Evolutionary conservation across 53 echinoderm and acorn worm species (phyloP), one percentile per base, ranked within the genome.

Genomic region (Mesocentrotus franciscanus): DNA sequence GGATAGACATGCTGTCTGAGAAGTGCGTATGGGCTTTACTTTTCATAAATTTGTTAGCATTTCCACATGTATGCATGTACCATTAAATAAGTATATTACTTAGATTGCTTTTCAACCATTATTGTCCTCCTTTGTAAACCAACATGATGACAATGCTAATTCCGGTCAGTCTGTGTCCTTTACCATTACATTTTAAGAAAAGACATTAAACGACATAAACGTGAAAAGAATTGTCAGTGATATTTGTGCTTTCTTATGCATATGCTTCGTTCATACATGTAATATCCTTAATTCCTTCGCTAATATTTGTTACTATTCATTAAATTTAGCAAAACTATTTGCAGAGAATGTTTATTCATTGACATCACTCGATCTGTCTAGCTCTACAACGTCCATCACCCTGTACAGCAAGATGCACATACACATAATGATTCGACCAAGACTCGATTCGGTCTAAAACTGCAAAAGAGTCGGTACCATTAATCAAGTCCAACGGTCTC

Each of bases 391-490:
- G 49, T 49, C 49, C 49, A 49, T 49, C 49, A 49, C 49, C 17
- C 18, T 18, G 66, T 20, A 1, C 6, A 66, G 5, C 64, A n/a
- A 0, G 74, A 27, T 8, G 29, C n/a, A 27, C 30, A 39, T 3
- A 39, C 39, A 39, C 39, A 64, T 64, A 17, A 81, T 22, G 81
- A 81, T 81, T 81, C 81, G 81, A 42, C 42, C 42, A 81, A 9
- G 8, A 20, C 15, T 39, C 4, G 7, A 79, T 17, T 79, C 81
- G 81, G 39, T 35, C 36, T 20, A 0, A 79, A 17, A 79, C 32
- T n/a, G 81, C 81, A 20, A 79, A 79, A 0, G 81, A 79, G 20
- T 79, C 81, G 81, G 79, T 79, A 79, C 39, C 81, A 39, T 20
- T 5, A 27, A 79, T 79, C 81, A 5, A 32, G 17, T 18, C 1